These are phyloP conservation scores for Echinarachnius parma DNA, from an alignment of 53 echinoderm and acorn worm species.

Conservation along the genomic window DNA sequence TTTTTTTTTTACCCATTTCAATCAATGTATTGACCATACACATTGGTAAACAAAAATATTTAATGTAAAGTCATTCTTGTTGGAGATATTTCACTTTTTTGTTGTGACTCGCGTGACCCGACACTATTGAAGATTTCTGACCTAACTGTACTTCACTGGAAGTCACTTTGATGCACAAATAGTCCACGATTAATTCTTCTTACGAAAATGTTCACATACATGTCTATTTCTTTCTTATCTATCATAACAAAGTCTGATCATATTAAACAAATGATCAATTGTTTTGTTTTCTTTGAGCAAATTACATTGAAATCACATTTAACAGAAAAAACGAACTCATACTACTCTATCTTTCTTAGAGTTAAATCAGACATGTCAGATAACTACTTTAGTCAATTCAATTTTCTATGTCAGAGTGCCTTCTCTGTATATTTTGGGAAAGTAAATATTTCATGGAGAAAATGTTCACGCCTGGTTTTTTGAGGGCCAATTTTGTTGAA, in stretches of 20 bases:
- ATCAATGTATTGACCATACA: constrained; percentile 6
- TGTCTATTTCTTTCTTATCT: not conserved
- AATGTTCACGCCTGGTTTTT: not conserved
- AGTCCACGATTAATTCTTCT: not conserved
- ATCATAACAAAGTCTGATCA: not conserved
- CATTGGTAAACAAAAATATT: not conserved
- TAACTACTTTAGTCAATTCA: not conserved
- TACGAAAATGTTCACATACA: not conserved
- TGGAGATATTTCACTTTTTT: constrained; percentile 11
- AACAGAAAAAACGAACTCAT: no score
- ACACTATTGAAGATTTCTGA: constrained; percentile 5
- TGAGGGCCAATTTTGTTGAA: not conserved
- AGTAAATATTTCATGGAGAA: not conserved
- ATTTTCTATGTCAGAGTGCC: not conserved
- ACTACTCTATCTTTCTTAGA: no score
- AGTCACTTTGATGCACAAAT: not conserved
- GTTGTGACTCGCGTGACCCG: constrained; percentile 2
- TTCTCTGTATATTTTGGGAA: not conserved
- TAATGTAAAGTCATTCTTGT: not conserved
- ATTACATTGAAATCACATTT: no score
- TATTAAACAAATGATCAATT: not conserved
- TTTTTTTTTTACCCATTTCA: not conserved
- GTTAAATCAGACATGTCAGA: no score
- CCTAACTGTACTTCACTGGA: constrained; percentile 3
- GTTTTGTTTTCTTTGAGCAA: not conserved